phyloP scores from a whole-genome alignment of 2,113 vertebrate species.

The Bagarius yarrelli region DNA sequence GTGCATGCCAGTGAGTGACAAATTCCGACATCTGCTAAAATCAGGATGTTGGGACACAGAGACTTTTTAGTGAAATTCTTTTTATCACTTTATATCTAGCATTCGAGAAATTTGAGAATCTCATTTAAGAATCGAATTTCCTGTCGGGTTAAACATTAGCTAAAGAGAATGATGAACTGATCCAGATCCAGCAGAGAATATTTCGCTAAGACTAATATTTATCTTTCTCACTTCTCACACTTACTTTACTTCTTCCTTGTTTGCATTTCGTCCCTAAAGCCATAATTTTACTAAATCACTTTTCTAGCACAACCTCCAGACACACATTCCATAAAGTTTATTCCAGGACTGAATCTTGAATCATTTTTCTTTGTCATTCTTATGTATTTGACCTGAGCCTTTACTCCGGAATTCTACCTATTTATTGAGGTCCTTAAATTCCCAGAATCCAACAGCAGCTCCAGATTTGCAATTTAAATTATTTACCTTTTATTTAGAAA shows the following conservation, averaged over 20 bases:
- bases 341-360: constrained; percentile 13
- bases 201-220: constrained; percentile 34
- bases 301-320: constrained; percentile 5
- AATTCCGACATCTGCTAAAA: not conserved
- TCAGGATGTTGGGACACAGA: not conserved
- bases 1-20: no score
- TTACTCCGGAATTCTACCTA: not conserved
- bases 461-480: not conserved
- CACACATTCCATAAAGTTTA: constrained; percentile 4
- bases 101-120: not conserved
- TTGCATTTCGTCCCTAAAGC: constrained; percentile 9
- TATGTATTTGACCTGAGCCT: not conserved
- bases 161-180: constrained; percentile 37
- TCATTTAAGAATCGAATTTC: constrained; percentile 7
- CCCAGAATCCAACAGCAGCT: not conserved
- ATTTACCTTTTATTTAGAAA: not conserved
- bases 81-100: not conserved
- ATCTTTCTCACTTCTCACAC: constrained; percentile 2
- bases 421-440: not conserved
- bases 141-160: constrained; percentile 33
- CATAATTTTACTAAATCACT: constrained; percentile 1
- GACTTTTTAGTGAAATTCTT: constrained; percentile 6
- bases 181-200: constrained; percentile 36
- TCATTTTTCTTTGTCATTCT: constrained; percentile 1
- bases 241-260: not conserved